Evolutionary conservation across 2,113 vertebrate species (phyloP), one percentile per base, ranked within the genome.

Genomic region (Coracopsis vasa): DNA sequence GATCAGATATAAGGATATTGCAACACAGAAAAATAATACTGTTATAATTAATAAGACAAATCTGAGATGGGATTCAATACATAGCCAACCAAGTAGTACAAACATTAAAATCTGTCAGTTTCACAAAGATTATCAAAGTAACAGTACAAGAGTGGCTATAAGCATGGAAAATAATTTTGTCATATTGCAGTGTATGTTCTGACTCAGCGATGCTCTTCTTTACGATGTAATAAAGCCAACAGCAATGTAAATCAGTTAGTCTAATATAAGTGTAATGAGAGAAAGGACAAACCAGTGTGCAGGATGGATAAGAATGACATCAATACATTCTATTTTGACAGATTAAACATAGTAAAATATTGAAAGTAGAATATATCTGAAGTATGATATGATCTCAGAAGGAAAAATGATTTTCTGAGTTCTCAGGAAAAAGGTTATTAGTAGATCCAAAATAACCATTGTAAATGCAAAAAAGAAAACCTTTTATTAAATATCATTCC

Each of bases 341-440:
- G 91, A 96, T 96, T 97, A 97, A 96, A 96, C 90, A 81, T 92
- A 94, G 83, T 96, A 94, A 98, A 98, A 98, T 97, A 97, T 95
- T 97, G 97, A 95, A 91, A 95, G 27, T 42, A 41, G 80, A 96
- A 96, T 94, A 73, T 95, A 94, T 97, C 93, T 79, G 86, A 96
- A 88, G 61, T 78, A 45, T 72, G 94, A 95, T 98, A 85, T 10
- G 24, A 96, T 95, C 96, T 96, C 71, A 85, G 85, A 93, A 88
- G 33, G 35, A 80, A 94, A 90, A 94, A 73, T 27, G 0, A 90
- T 93, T 96, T 95, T 80, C 82, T 78, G 73, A 94, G 67, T 86
- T 23, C 28, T 20, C 72, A 70, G 73, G 41, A 95, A 95, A 67
- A n/a, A 80, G 33, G 29, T 83, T 94, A 73, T 93, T 97, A 94